phyloP scores from a whole-genome alignment of 2,797 vertebrate genomes.

The Salmo trutta region DNA sequence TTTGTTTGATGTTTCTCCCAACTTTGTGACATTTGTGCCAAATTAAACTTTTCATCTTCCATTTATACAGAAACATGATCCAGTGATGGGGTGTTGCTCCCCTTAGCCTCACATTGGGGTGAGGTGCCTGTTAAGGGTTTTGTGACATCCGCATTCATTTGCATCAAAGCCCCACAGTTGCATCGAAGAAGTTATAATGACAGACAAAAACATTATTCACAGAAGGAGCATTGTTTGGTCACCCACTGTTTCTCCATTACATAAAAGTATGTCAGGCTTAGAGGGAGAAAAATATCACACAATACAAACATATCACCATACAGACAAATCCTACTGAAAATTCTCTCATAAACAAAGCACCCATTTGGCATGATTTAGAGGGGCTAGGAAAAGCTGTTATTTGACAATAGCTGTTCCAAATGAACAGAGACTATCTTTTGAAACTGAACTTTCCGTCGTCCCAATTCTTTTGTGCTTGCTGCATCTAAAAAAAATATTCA shows the following conservation, averaged over 20 bases:
- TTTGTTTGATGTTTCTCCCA: conserved; percentile 28
- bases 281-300: conserved; percentile 36
- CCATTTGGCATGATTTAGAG: conserved; percentile 46
- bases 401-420: conserved; percentile 50
- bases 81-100: conserved; percentile 1
- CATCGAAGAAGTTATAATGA: conserved; percentile 32
- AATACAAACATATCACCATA: conserved; percentile 54
- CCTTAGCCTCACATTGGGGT: background rate
- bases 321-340: conserved; percentile 63
- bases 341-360: conserved; percentile 54
- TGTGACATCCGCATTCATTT: conserved; percentile 35
- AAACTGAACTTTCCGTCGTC: conserved; percentile 30
- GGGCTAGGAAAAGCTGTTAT: conserved; percentile 43
- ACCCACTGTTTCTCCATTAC: conserved; percentile 52
- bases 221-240: conserved; percentile 38
- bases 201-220: conserved; percentile 46
- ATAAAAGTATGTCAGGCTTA: conserved; percentile 54
- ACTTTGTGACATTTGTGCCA: conserved; percentile 41
- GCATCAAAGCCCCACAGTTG: conserved; percentile 19
- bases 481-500: background rate
- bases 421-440: conserved; percentile 50
- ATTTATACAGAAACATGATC: conserved; percentile 35
- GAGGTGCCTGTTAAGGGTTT: conserved; percentile 3
- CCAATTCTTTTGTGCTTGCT: background rate
- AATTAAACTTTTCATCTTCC: conserved; percentile 23